Base-by-base conservation (phyloP, 2,113 vertebrate species). In the Onychorhynchus coronatus region DNA sequence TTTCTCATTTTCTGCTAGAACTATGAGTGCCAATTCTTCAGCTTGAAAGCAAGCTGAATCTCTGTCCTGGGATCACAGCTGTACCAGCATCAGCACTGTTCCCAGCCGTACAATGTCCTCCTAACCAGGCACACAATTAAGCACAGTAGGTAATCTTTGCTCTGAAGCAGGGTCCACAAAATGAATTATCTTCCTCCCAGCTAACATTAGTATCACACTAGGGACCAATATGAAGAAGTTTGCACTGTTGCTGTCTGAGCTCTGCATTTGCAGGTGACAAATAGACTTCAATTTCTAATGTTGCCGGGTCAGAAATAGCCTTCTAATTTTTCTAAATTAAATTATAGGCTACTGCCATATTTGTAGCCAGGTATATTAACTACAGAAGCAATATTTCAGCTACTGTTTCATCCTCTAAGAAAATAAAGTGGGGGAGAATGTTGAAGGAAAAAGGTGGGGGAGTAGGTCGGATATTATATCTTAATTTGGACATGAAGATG, bases 301-400 rank as follows among this genome's bases (percentile, higher is more conserved):
- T 66, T 91, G 62, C 67, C 62, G 31, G 76, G 55, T 92, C 85
- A 93, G 76, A 95, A 93, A 93, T 10, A 92, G 66, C 46, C 77
- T 71, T 77, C 83, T 91, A 55, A 89, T 95, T 96, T 95, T 93
- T 63, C 59, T 95, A 87, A 96, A 96, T 94, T 92, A 94, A 96
- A 95, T 96, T 91, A 89, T 15, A 74, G 44, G 44, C 14, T 71
- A 59, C 55, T 75, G 23, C 39, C 49, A 62, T 72, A 82, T 91
- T 76, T 90, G 63, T 63, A 89, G 63, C 76, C 63, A 93, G 58
- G 39, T 66, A 52, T 20, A 49, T 61, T 94, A 89, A 89, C 63
- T 82, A 76, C 53, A 89, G 37, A 94, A 91, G 8, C 31, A 88
- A 14, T 77, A 80, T 87, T 94, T 93, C 76, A 95, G 52, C 25